Base-by-base conservation (phyloP, 2,113 vertebrate species). In the Hirundichthys speculiger region DNA sequence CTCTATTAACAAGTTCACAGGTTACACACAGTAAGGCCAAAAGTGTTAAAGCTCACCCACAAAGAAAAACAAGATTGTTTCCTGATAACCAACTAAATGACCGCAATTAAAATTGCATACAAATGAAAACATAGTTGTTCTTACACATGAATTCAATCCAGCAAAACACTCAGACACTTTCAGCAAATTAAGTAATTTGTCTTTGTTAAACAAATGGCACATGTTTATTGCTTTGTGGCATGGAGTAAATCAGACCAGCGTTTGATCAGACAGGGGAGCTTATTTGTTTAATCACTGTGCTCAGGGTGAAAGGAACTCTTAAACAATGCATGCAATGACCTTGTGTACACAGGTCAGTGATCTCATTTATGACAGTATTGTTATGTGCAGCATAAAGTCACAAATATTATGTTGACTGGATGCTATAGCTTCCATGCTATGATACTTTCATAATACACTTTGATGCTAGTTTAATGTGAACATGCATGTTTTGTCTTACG, bases 251-350 rank as follows among this genome's bases (percentile, higher is more conserved):
- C 20, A 45, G 27, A 45, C 1, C 20, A 19, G 30, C 43, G 54
- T 60, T 71, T 71, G 38, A 75, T 73, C 40, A 70, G 54, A 20
- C 45, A 48, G 19, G 53, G 12, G 18, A 52, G 21, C 15, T 53
- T 68, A 56, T 77, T 69, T 72, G 67, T 61, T 41, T 55, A 66
- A 78, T 66, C 25, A 43, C 24, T 25, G 43, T 78, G 46, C 78
- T 70, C 55, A 42, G 40, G 25, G 22, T 46, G 24, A 25, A 27
- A 55, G 69, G 43, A 50, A 39, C 24, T 40, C 3, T 22, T 62
- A 39, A 75, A 72, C 41, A 13, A 43, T 22, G 22, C 30, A 3
- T 63, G 53, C 30, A 34, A 34, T 6, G 30, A 34, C 30, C 9
- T 34, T 34, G 30, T 34, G 11, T 10, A 9, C 13, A 15, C 25